Base-by-base conservation (phyloP, 2,113 vertebrate species). In the Pardalotus punctatus region DNA sequence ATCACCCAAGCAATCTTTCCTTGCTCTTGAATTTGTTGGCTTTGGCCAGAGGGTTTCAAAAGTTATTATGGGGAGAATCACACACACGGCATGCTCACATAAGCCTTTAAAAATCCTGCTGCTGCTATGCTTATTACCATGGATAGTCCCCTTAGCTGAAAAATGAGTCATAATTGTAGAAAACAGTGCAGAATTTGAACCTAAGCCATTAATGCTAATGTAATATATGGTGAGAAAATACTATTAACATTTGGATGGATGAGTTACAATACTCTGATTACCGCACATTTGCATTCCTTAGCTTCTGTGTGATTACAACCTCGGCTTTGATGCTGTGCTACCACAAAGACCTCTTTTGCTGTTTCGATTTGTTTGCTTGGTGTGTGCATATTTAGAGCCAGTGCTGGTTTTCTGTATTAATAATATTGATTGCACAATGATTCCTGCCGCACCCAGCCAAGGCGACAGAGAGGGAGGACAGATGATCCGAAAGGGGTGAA, bases 171-270 rank as follows among this genome's bases (percentile, higher is more conserved):
- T 90, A 94, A 93, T 88, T 94, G 78, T 80, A 77, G 93, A 93
- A 96, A 93, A 94, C 92, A 96, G 85, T 62, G 43, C 82, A 92
- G 94, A 93, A 92, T 93, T 95, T 86, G 90, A 92, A 92, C 88
- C 60, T 83, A 93, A 93, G 92, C 87, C 81, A 93, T 94, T 97
- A 96, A 94, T 78, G 82, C 72, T 92, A 95, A 78, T 94, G 90
- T 86, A 94, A 96, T 91, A 88, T 87, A 90, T 66, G 69, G 95
- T 95, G 93, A 93, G 95, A 94, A 96, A 96, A 97, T 92, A 88
- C 90, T 92, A 93, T 95, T 92, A 97, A 93, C 88, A 50, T 91
- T 83, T 90, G 88, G 92, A 92, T 77, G 80, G 95, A 94, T 93
- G 92, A 92, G 76, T 92, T 97, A 96, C 90, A 93, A 80, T 81